Conservation (phyloP, 2,888 invertebrate species). For the Melinaea marsaeus region DNA sequence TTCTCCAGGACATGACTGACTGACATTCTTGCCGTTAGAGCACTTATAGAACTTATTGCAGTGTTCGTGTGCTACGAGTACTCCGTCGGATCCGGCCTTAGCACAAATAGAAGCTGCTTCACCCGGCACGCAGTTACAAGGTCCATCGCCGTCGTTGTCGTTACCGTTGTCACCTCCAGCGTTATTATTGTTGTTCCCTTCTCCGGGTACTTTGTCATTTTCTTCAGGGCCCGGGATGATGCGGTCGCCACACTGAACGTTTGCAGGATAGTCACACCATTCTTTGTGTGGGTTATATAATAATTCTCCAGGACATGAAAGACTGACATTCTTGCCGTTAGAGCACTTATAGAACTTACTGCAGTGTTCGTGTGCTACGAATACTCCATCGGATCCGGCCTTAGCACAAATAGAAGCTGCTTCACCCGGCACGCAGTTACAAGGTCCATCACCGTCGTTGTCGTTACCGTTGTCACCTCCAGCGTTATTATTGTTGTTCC, state of each 20-base stretch:
- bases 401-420: constrained; percentile 41
- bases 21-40: constrained; percentile 32
- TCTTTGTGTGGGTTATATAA: constrained; percentile 40
- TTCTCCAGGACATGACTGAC: constrained; percentile 32
- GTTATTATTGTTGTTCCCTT: constrained; percentile 12
- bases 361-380: constrained; percentile 45
- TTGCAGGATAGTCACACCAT: constrained; percentile 46
- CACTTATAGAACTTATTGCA: constrained; percentile 46
- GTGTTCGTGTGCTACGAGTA: constrained; percentile 44
- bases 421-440: constrained; percentile 36
- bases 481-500: constrained; percentile 6
- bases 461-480: constrained; percentile 9
- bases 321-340: constrained; percentile 36
- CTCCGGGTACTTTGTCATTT: constrained; percentile 1
- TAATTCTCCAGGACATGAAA: constrained; percentile 37
- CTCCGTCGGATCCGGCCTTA: constrained; percentile 37
- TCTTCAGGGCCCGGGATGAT: not conserved
- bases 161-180: constrained; percentile 28
- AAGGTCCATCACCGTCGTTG: constrained; percentile 16
- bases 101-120: constrained; percentile 37
- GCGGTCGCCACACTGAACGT: constrained; percentile 32
- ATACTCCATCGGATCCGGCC: constrained; percentile 38
- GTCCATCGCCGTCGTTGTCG: constrained; percentile 15
- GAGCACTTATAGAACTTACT: constrained; percentile 45
- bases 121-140: constrained; percentile 28